Evolutionary conservation across 1,140 invertebrate species (phyloP), one percentile per base, ranked within the genome.

Genomic region (Macrobrachium nipponense): DNA sequence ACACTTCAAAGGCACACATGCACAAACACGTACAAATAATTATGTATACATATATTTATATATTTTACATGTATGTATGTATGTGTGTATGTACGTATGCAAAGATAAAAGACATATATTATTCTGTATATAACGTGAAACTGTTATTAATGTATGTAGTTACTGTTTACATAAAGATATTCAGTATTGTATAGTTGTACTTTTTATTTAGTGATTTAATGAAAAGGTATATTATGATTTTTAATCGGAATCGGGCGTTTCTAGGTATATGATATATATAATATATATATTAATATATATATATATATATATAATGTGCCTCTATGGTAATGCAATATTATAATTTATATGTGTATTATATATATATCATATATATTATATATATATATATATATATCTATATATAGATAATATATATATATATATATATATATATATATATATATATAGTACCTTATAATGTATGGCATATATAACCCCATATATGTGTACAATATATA

Each of bases 251-350:
- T 51, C 51, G 2, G 0, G 5, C 5, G 8, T 51, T 10, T 10
- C 51, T 51, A 7, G 0, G 5, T 66, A 23, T 66, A 23, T 66
- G n/a, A 66, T 66, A 23, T 66, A 66, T 66, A 23, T 66, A 23
- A 23, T 66, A 23, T 66, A 23, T 66, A 66, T 66, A 66, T 66
- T 5, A 7, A 23, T 66, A 23, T 66, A 23, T 66, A n/a, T 66
- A 23, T 66, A 66, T 66, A 66, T 66, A 66, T 66, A 66, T 18
- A 66, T 66, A n/a, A n/a, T n/a, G n/a, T n/a, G n/a, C n/a, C n/a
- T n/a, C n/a, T n/a, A n/a, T n/a, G n/a, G n/a, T n/a, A n/a, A n/a
- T n/a, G n/a, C n/a, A n/a, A n/a, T n/a, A n/a, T n/a, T n/a, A n/a
- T n/a, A n/a, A 66, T 66, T 5, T 66, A 23, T 66, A 23, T 66